Percentiles rank a stretch among this genome's conserved stretches.
Conservation (phyloP, 2,888 invertebrate genomes). For the Tortrix viridana region DNA sequence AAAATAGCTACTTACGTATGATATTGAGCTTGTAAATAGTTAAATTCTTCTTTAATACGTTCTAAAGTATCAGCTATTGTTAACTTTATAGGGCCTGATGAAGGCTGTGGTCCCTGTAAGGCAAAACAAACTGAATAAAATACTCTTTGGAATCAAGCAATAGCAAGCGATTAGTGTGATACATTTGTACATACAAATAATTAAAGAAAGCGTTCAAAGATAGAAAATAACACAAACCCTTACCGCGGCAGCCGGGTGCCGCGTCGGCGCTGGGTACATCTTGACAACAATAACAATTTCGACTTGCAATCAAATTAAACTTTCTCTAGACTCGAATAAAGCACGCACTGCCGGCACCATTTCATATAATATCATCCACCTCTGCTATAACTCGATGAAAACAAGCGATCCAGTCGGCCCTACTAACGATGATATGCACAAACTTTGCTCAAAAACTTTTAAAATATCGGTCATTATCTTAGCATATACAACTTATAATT, state of each 20-base stretch:
- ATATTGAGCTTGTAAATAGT: slow-evolving; percentile 97
- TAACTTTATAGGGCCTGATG: slow-evolving; percentile 96
- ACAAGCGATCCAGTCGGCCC: slow-evolving; percentile 66
- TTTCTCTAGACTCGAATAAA: slow-evolving; percentile 65
- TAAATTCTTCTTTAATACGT: slow-evolving; percentile 97
- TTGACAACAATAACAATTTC: slow-evolving; percentile 49
- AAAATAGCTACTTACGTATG: slow-evolving; percentile 90
- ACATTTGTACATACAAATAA: slow-evolving; percentile 39
- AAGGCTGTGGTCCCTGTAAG: slow-evolving; percentile 91
- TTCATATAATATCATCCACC: slow-evolving; percentile 60
- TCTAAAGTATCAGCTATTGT: slow-evolving; percentile 96
- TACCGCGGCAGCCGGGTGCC: slow-evolving; percentile 91
- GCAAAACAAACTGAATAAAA: slow-evolving; percentile 51
- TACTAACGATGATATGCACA: slow-evolving; percentile 81
- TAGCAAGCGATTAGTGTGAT: slow-evolving; percentile 27
- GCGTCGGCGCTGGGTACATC: slow-evolving; percentile 91
- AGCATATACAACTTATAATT: slow-evolving; percentile 58
- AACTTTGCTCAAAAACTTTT: slow-evolving; percentile 78
- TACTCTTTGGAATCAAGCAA: slow-evolving; percentile 37
- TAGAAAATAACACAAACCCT: slow-evolving; percentile 80
- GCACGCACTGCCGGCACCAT: slow-evolving; percentile 68
- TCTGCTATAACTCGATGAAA: slow-evolving; percentile 74
- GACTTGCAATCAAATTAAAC: slow-evolving; percentile 65
- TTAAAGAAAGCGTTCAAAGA: slow-evolving; percentile 38
- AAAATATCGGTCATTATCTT: slow-evolving; percentile 75